A percentile compares a stretch with the other conserved stretches of the same genome.
phyloP scores from a whole-genome alignment of 2,113 vertebrate genomes.

The Camelus dromedarius region DNA sequence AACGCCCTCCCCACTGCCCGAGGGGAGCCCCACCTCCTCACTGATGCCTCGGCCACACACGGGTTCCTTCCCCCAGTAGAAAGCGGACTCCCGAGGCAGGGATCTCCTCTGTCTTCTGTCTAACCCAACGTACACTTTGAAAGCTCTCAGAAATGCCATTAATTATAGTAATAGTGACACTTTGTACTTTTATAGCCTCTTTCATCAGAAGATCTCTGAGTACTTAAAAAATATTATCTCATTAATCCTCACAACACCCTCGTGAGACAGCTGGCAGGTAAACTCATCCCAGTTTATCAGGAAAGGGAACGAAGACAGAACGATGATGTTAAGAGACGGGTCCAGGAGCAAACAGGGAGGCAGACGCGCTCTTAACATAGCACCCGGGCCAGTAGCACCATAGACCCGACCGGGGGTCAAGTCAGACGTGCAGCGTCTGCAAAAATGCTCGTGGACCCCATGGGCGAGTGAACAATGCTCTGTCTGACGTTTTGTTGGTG shows the following conservation, averaged over 20 bases:
- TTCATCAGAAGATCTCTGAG: constrained; percentile 80
- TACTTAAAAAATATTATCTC: constrained; percentile 83
- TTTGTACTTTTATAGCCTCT: constrained; percentile 81
- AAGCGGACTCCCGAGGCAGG: neutral
- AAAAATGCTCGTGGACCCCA: neutral
- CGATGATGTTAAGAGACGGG: neutral
- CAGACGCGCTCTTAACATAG: rapidly evolving
- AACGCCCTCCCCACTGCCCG: rapidly evolving
- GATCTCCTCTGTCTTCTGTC: constrained; percentile 10
- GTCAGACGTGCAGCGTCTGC: rapidly evolving
- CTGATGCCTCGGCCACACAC: neutral
- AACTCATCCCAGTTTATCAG: constrained; percentile 18
- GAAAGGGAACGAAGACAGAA: neutral
- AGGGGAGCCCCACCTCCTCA: rapidly evolving
- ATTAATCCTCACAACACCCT: constrained; percentile 83
- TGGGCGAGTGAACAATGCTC: rapidly evolving
- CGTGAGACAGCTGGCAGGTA: constrained; percentile 70
- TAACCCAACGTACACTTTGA: constrained; percentile 5
- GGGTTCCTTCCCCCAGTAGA: neutral
- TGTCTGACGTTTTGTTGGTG: rapidly evolving
- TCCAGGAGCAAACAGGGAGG: neutral
- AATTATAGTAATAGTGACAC: constrained; percentile 79
- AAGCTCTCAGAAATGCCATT: constrained; percentile 75
- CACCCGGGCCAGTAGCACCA: rapidly evolving
- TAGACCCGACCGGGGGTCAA: rapidly evolving